Evolutionary conservation across 1,140 invertebrate species (phyloP), one percentile per base, ranked within the genome.

Genomic region (Pogonus chalceus): DNA sequence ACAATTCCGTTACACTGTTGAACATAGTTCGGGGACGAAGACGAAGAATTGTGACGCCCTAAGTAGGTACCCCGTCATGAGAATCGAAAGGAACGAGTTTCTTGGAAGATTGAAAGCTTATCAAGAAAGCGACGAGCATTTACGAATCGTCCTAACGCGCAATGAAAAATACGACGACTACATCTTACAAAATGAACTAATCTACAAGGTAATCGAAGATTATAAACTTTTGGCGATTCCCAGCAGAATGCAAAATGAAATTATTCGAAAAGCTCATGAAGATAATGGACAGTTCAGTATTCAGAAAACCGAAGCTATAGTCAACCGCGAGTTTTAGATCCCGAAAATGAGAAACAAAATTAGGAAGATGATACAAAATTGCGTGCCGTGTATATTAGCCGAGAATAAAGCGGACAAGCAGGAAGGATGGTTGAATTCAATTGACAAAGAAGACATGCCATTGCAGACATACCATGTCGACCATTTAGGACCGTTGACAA

Each of bases 31-130:
- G 21, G 69, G 69, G 21, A 56, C 20, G 1, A 49, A 58, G 20
- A 71, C 74, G 65, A 65, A 65, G 52, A 71, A 75, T 56, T 67
- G 68, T 1, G 71, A 76, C 50, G 68, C 70, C 0, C 49, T 75
- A 0, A 73, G 69, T 39, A 58, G 70, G 52, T 60, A 66, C 37
- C 67, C 67, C 16, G 59, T 62, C 1, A 53, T 61, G 26, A 55
- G n/a, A n/a, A n/a, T n/a, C n/a, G n/a, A n/a, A n/a, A n/a, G n/a
- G n/a, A n/a, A n/a, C n/a, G n/a, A n/a, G n/a, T n/a, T n/a, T n/a
- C n/a, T n/a, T n/a, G n/a, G n/a, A n/a, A n/a, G n/a, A n/a, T n/a
- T n/a, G n/a, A n/a, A n/a, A n/a, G n/a, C n/a, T n/a, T n/a, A n/a
- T n/a, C 62, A 63, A 58, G 49, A 56, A 23, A 48, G 52, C 18